These are phyloP conservation scores for Platycheirus albimanus DNA, from an alignment of 2,888 invertebrate species.

Conservation along the genomic window DNA sequence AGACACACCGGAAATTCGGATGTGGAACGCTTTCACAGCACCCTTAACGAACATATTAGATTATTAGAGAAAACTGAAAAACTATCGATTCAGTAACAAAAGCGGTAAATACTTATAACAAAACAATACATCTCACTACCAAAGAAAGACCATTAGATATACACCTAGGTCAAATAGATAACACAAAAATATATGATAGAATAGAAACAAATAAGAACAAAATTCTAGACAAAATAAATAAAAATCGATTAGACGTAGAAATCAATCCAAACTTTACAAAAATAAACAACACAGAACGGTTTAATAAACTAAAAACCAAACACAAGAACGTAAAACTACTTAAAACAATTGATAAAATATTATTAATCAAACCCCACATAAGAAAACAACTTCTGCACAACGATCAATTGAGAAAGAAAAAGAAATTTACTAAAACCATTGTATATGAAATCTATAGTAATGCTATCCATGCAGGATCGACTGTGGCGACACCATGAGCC, in stretches of 20 bases:
- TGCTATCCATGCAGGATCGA: no score
- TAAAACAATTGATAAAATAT: constrained; percentile 6
- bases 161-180: constrained; percentile 19
- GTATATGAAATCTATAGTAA: no score
- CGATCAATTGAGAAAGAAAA: constrained; percentile 8
- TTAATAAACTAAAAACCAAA: not conserved
- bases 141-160: constrained; percentile 13
- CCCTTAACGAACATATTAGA: constrained; percentile 7
- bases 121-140: constrained; percentile 19
- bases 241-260: constrained; percentile 7
- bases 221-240: constrained; percentile 15
- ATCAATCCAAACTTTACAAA: not conserved
- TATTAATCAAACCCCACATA: constrained; percentile 6
- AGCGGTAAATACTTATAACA: constrained; percentile 14
- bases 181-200: constrained; percentile 16
- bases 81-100: constrained; percentile 6
- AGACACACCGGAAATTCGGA: not conserved
- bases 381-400: constrained; percentile 5
- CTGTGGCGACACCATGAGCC: no score
- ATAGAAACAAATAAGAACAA: constrained; percentile 19
- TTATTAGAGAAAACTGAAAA: constrained; percentile 12
- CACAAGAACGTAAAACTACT: not conserved
- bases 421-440: not conserved
- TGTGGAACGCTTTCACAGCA: constrained; percentile 4
- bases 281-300: not conserved